Base-by-base conservation (phyloP, 2,888 invertebrate species). In the Oxystoma pomonae region DNA sequence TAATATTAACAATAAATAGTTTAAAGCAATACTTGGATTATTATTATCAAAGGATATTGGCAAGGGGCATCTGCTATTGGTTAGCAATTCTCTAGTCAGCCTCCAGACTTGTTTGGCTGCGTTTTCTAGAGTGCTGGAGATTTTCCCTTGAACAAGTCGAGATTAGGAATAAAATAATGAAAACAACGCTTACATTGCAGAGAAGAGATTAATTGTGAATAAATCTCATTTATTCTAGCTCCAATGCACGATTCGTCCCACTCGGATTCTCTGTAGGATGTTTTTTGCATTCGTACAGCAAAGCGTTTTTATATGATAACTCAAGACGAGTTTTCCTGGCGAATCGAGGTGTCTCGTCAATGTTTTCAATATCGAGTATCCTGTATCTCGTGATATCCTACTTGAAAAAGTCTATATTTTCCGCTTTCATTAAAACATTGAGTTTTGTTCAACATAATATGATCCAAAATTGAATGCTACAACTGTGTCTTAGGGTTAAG, bases 241-340 rank as follows among this genome's bases (percentile, higher is more conserved):
- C 89, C 91, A 51, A 93, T 81, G 73, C 88, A 88, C 0, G 86
- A 80, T 74, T 93, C 92, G 77, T 91, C 91, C 93, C 93, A 94
- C 75, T 93, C 92, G 58, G 85, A 77, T 76, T 92, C 92, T 51
- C 88, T 77, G 0, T n/a, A n/a, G 91, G 91, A 77, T 94, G 93
- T 75, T 94, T 94, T 80, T 93, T 93, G 80, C 93, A 94, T 80
- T 94, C 93, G 81, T 91, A 92, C 66, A 94, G 79, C 19, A 94
- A 80, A 94, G 81, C 0, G 91, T 91, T 79, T 88, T 88, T 80
- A 87, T 83, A 80, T 92, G 91, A 78, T 92, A 92, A 73, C 88
- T 87, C 58, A 87, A 86, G 16, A 93, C 90, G 0, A 92, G 92
- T 73, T 90, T 90, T 0, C 89, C 87, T 64, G 90, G 84, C 35